Evolutionary conservation across 2,888 invertebrate species (phyloP), one percentile per base, ranked within the genome.

Genomic region (Cheilosia scutellata): DNA sequence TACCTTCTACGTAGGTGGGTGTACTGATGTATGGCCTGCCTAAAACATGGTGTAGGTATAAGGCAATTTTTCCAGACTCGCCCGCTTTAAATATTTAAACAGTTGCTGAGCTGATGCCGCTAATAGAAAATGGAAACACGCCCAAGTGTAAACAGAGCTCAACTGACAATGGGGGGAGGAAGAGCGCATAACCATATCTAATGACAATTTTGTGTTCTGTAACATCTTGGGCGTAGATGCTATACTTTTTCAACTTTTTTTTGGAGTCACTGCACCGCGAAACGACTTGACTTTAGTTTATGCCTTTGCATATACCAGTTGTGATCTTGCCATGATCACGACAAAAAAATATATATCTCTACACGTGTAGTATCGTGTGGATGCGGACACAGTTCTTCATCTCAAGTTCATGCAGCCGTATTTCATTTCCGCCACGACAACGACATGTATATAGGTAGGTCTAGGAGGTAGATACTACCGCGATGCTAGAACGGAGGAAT

Each of bases 361-460:
- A 68, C 74, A 80, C 71, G 84, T 75, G 80, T 71, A 70, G 44
- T 29, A 66, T 57, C 66, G 65, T 71, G 82, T 60, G 82, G 75
- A 76, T 66, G 51, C 51, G 55, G 20, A 62, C 74, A 66, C 70
- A 75, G 65, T 71, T 80, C 80, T 66, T 53, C 70, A 80, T 80
- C 79, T 84, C 55, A 53, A 66, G 63, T 71, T 79, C 71, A 76
- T 63, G 80, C 65, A 71, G 44, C 70, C 62, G 79, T 79, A 79
- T 83, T 79, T 83, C 74, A 83, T 83, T 83, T 83, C 83, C 83
- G 83, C 79, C 72, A 72, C 68, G 60, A 83, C 44, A 60, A 20
- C 20, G 20, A 2, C 20, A 20, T 20, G 20, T 37, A 58, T 37
- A 58, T 7, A 5, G 16, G 20, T 63, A 20, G 20, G n/a, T n/a